Conservation (phyloP, 1,140 invertebrate species). For the Onthophagus taurus region DNA sequence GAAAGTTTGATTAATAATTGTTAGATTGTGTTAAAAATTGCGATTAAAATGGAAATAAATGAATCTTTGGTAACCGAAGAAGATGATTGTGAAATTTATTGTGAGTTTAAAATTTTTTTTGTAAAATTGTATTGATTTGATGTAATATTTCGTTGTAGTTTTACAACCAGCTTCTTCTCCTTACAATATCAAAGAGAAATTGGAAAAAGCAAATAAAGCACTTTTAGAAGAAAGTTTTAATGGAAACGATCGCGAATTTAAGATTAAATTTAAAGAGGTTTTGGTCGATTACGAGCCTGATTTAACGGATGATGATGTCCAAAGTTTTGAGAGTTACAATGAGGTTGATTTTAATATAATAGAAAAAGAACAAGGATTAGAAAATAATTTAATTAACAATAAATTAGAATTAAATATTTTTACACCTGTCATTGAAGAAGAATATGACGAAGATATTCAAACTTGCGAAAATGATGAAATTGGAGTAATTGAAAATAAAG, state of each 20-base stretch:
- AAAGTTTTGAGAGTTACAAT: conserved; percentile 35
- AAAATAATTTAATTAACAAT: conserved; percentile 1
- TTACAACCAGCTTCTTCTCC: conserved; percentile 33
- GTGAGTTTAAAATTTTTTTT: conserved; percentile 13
- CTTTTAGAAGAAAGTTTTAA: conserved; percentile 23
- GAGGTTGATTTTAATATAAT: conserved; percentile 14
- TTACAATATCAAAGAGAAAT: conserved; percentile 35
- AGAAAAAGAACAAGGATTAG: conserved; percentile 13
- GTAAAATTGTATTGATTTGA: background rate
- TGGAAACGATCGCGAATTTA: conserved; percentile 18
- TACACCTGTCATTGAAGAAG: conserved; percentile 5
- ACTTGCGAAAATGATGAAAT: conserved; percentile 8
- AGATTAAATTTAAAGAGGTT: conserved; percentile 33
- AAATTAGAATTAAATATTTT: conserved; percentile 9
- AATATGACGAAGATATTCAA: conserved; percentile 14
- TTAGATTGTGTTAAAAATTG: background rate
- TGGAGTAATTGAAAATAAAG: background rate
- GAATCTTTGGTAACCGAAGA: conserved; percentile 11
- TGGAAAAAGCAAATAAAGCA: conserved; percentile 32
- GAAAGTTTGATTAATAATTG: conserved; percentile 6
- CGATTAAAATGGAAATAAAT: background rate
- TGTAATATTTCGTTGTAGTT: conserved; percentile 24
- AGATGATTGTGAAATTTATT: conserved; percentile 17
- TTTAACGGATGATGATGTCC: conserved; percentile 34
- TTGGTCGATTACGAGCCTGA: conserved; percentile 34